Conservation (phyloP, 64 coral and sea anemone species). For the Actinia tenebrosa region DNA sequence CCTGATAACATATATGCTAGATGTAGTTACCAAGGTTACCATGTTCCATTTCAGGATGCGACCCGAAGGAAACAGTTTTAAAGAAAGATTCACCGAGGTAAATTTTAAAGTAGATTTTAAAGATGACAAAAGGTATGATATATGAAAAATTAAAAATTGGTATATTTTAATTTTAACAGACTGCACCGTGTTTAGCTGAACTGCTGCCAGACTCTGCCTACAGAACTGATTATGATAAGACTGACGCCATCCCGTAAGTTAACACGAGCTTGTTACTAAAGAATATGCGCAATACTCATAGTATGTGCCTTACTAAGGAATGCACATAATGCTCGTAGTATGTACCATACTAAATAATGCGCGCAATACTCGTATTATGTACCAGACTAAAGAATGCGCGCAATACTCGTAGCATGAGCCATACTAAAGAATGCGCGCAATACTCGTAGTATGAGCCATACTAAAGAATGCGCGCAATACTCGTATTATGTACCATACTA, state of each 20-base stretch:
- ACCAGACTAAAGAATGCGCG: background rate
- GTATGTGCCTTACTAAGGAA: background rate
- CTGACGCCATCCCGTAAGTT: conserved; percentile 8
- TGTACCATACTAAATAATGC: background rate
- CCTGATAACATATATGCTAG: too few species aligned
- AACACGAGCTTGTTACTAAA: too few species aligned
- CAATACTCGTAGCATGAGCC: background rate
- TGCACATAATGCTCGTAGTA: background rate
- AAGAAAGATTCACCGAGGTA: background rate
- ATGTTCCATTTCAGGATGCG: background rate
- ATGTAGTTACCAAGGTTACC: background rate
- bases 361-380: too few species aligned
- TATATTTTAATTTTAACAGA: background rate
- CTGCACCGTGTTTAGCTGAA: background rate
- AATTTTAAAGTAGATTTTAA: background rate
- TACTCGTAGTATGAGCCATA: background rate
- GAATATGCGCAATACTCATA: too few species aligned
- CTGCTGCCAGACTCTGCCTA: background rate
- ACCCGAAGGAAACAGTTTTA: conserved; percentile 24
- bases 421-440: background rate
- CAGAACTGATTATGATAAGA: background rate
- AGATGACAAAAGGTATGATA: background rate
- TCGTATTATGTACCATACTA: background rate
- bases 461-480: background rate
- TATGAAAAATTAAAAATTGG: background rate